Conservation (phyloP, 2,888 invertebrate species). For the Sinelater perroti region DNA sequence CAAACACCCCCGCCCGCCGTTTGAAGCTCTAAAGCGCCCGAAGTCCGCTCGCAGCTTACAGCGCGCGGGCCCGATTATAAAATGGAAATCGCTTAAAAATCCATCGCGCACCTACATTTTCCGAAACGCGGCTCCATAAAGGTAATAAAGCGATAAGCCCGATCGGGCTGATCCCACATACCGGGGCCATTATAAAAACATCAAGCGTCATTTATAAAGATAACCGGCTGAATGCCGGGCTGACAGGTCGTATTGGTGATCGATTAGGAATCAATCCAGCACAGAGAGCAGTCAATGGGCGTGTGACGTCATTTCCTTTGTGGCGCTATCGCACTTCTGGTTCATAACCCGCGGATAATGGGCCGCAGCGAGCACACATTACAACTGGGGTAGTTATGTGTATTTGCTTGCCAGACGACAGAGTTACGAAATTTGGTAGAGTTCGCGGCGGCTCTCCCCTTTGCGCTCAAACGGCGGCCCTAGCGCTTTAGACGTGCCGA, state of each 20-base stretch:
- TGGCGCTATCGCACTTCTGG: slow-evolving; percentile 62
- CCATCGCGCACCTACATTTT: slow-evolving; percentile 14
- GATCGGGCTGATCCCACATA: slow-evolving; percentile 47
- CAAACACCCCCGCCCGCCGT: too few species aligned
- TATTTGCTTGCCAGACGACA: slow-evolving; percentile 32
- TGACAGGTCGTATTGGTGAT: slow-evolving; percentile 58
- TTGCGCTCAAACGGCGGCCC: background rate
- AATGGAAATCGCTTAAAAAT: slow-evolving; percentile 9
- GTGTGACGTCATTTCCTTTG: slow-evolving; percentile 64
- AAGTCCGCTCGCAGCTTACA: too few species aligned
- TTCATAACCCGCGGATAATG: slow-evolving; percentile 63
- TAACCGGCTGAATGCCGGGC: slow-evolving; percentile 57
- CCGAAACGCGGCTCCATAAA: slow-evolving; percentile 23
- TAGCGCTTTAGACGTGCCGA: background rate
- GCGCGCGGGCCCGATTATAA: too few species aligned
- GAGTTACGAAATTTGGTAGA: slow-evolving; percentile 29
- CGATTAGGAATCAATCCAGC: slow-evolving; percentile 61
- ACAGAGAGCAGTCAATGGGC: slow-evolving; percentile 60
- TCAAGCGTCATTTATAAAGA: slow-evolving; percentile 62
- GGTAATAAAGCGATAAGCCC: slow-evolving; percentile 48
- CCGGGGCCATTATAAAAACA: slow-evolving; percentile 56
- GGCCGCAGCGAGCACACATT: slow-evolving; percentile 45
- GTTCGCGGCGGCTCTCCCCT: too few species aligned
- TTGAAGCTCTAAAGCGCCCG: too few species aligned
- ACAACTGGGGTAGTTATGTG: slow-evolving; percentile 40